Percentiles rank a stretch among this genome's conserved stretches.
These are phyloP conservation scores for Glaucopsyche alexis DNA, from an alignment of 2,888 invertebrate genomes.

Conservation along the genomic window DNA sequence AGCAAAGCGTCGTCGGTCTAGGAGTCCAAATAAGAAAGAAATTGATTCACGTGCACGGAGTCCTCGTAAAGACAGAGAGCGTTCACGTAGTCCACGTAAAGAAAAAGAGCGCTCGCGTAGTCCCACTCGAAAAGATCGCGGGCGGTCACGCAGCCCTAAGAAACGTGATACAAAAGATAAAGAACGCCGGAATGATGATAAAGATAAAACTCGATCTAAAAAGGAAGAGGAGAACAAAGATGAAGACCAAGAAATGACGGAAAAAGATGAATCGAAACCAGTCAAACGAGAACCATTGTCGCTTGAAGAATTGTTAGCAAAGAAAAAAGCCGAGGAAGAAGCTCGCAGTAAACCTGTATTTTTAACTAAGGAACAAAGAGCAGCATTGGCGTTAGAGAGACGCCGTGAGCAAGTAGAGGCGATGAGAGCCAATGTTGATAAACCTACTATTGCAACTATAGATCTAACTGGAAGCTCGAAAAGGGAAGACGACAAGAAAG, in stretches of 20 bases:
- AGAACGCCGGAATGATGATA: conserved; percentile 64
- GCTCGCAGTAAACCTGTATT: conserved; percentile 98
- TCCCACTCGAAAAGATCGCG: conserved; percentile 56
- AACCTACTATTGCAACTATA: conserved; percentile 65
- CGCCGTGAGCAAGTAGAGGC: conserved; percentile 94
- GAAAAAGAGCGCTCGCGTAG: conserved; percentile 50
- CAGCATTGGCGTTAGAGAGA: conserved; percentile 91
- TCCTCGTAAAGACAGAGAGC: conserved; percentile 50
- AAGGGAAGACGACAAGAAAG: conserved; percentile 66
- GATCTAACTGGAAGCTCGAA: conserved; percentile 76
- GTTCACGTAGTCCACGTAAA: conserved; percentile 52
- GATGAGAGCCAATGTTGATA: conserved; percentile 84
- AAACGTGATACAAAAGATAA: conserved; percentile 67
- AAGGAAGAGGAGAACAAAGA: conserved; percentile 58
- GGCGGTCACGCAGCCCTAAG: conserved; percentile 63
- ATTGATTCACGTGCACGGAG: conserved; percentile 52
- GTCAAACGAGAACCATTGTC: conserved; percentile 90
- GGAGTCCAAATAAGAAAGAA: conserved; percentile 62
- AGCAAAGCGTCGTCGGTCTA: conserved; percentile 59
- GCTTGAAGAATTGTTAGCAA: conserved; percentile 95
- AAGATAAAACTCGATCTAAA: conserved; percentile 62
- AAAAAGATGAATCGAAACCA: conserved; percentile 63
- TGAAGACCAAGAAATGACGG: conserved; percentile 62
- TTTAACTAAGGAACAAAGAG: conserved; percentile 96
- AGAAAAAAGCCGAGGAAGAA: conserved; percentile 97